phyloP scores from a whole-genome alignment of 2,888 invertebrate species.

The Xestia ashworthii region DNA sequence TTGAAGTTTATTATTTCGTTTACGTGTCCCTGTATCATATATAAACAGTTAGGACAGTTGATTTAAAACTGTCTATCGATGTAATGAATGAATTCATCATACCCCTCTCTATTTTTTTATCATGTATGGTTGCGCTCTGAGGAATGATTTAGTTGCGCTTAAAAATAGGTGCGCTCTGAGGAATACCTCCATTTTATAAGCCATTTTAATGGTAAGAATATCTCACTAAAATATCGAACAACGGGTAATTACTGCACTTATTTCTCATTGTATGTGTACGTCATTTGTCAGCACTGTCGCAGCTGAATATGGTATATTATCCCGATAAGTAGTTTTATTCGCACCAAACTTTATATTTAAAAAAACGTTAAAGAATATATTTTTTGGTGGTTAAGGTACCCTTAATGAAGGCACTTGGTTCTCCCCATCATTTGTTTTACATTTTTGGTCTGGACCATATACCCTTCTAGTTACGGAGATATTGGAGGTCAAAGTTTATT shows the following conservation, averaged over 20 bases:
- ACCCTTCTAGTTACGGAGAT: too few relatives aligned
- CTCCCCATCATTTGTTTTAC: too few relatives aligned
- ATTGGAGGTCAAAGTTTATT: too few relatives aligned
- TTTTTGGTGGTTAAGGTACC: neutral
- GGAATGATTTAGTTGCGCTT: too few relatives aligned
- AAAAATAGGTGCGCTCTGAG: too few relatives aligned
- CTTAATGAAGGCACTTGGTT: too few relatives aligned
- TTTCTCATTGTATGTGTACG: neutral
- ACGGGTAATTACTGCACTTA: neutral
- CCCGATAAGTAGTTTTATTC: neutral
- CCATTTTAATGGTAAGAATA: neutral
- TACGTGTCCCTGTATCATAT: neutral
- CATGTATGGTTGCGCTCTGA: too few relatives aligned
- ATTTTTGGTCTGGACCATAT: too few relatives aligned
- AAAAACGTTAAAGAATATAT: neutral
- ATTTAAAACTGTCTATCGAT: too few relatives aligned
- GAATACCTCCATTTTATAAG: neutral
- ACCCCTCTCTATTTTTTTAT: too few relatives aligned
- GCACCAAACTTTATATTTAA: neutral
- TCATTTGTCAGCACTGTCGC: neutral
- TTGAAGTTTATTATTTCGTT: neutral
- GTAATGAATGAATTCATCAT: too few relatives aligned
- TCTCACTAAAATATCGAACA: neutral
- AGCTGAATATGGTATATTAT: neutral
- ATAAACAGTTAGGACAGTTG: too few relatives aligned